Evolutionary conservation across 2,888 invertebrate species (phyloP), one percentile per base, ranked within the genome.

Genomic region (Limnephilus auricula): DNA sequence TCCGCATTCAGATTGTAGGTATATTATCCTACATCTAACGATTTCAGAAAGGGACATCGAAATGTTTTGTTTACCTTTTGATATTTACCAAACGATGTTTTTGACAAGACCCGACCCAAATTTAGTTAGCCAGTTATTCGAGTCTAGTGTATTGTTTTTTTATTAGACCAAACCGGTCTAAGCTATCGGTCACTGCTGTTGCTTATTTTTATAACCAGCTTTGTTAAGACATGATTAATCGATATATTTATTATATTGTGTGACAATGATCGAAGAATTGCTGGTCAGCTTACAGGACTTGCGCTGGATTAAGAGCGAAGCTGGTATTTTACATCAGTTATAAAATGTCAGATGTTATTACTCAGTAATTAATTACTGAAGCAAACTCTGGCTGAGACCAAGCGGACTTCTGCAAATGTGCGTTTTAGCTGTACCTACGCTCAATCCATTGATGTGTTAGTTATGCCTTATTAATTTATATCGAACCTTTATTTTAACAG

Each of bases 241-340:
- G 92, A 89, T 89, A 83, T 90, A 85, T 89, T 92, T 90, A 89
- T 90, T 89, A 90, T 80, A 89, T 86, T 90, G 79, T 89, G 90
- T 90, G 92, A 92, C 92, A 92, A 90, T 92, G 92, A 92, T 92
- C 90, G 92, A 92, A n/a, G 89, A 90, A 89, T 92, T 86, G 87
- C 89, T 90, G 84, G 40, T 65, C 90, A 31, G 82, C 86, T 83
- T 82, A 80, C n/a, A 37, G 79, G 87, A 82, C 25, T 82, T 82
- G 37, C n/a, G 45, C 37, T 31, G 34, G 31, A 82, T 32, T 31
- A 82, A 32, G 82, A 82, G 31, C 82, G 31, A 65, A 65, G 50
- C 50, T 65, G 50, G 18, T 65, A 65, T 65, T 65, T 25, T 65
- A 65, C 50, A 65, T 65, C 50, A 6, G 18, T 65, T 18, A 65